phyloP scores from a whole-genome alignment of 2,113 vertebrate species.

The Columba janthina region DNA sequence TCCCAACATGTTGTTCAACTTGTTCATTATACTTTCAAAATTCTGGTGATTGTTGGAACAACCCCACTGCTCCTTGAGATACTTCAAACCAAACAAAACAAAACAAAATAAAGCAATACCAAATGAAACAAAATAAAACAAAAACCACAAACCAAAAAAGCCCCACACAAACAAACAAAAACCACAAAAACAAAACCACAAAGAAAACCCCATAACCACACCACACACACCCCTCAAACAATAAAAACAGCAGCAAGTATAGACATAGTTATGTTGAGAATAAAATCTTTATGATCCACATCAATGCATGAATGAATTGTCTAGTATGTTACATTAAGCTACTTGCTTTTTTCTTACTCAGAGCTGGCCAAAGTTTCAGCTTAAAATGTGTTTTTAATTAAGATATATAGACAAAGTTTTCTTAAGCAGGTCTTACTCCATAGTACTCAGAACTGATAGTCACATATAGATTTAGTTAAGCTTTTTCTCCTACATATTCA shows the following conservation, averaged over 20 bases:
- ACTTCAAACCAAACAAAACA: background rate
- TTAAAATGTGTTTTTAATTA: background rate
- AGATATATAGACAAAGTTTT: background rate
- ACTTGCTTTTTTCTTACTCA: background rate
- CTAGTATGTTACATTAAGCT: background rate
- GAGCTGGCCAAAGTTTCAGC: background rate
- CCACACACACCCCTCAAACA: background rate
- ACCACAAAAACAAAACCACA: background rate
- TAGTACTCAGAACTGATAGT: background rate
- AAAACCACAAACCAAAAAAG: too few relatives aligned
- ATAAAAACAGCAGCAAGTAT: background rate
- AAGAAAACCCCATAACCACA: background rate
- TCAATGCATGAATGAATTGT: background rate
- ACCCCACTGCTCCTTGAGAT: background rate
- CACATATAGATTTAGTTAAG: background rate
- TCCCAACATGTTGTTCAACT: background rate
- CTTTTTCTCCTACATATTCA: background rate
- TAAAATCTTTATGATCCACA: background rate
- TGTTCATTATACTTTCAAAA: background rate
- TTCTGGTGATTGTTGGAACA: background rate
- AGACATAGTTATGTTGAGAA: background rate
- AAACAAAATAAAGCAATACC: background rate
- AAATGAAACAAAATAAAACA: background rate
- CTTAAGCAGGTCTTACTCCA: background rate
- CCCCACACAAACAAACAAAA: background rate